A percentile compares a stretch with the other conserved stretches of the same genome.
Evolutionary conservation across 1,140 invertebrate species (phyloP).

Genomic region (Tyrophagus putrescentiae): DNA sequence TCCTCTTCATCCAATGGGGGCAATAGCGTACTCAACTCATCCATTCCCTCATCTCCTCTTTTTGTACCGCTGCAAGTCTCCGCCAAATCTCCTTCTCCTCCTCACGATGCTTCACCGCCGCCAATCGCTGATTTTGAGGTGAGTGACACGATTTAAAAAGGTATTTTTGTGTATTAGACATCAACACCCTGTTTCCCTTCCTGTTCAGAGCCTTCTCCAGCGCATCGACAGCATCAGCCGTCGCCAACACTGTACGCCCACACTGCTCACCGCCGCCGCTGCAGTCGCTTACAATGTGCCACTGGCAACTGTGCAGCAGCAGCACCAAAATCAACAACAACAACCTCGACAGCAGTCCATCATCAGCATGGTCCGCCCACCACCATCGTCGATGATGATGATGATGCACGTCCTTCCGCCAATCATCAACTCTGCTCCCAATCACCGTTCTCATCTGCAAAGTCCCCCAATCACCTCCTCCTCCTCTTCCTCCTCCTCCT

Average conservation of each 20-base stretch:
- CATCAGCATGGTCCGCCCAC: neutral
- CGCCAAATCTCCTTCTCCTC: neutral
- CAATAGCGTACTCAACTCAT: too few species aligned
- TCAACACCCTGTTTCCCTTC: neutral
- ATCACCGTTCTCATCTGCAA: too few species aligned
- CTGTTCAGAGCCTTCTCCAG: neutral
- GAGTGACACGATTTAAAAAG: too few species aligned
- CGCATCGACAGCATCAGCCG: neutral
- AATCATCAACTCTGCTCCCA: too few species aligned
- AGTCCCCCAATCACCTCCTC: too few species aligned
- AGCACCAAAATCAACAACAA: neutral
- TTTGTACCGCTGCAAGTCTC: neutral
- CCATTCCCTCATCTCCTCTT: neutral
- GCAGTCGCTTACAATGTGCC: neutral
- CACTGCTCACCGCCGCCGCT: neutral
- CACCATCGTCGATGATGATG: neutral
- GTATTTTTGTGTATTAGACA: too few species aligned
- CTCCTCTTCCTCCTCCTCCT: too few species aligned
- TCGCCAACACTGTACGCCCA: neutral
- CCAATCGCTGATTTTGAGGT: neutral
- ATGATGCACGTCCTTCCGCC: too few species aligned
- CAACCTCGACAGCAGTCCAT: neutral
- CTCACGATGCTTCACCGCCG: neutral
- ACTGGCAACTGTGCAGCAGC: neutral
- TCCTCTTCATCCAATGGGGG: too few species aligned